Evolutionary conservation across 2,113 vertebrate species (phyloP), one percentile per base, ranked within the genome.

Genomic region (Mesembrinibis cayennensis): DNA sequence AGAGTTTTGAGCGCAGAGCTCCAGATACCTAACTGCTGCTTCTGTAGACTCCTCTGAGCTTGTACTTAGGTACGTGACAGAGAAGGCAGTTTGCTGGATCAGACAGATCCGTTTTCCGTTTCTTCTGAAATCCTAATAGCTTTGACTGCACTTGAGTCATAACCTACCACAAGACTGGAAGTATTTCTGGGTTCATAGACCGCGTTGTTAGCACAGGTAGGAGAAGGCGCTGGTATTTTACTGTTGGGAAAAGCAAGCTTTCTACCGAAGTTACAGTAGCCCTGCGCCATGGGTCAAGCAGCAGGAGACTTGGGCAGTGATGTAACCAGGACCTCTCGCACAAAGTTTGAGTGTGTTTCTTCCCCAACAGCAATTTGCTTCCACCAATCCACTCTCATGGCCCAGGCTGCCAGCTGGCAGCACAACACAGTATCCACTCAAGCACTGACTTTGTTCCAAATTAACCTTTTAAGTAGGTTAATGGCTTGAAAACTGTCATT

Each of bases 401-500:
- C 58, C 53, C 40, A 67, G 80, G 55, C 83, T 96, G 95, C 96
- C 95, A 98, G 94, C 59, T 95, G 94, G 97, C 95, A 97, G 82
- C 86, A 89, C 82, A 93, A 89, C 89, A 87, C 15, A 1, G 83
- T 73, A 95, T 66, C 92, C 92, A 79, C 66, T 77, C 58, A 91
- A 94, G 45, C 9, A 11, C 56, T 8, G 62, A 95, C 65, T 95
- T 96, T 94, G 86, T 94, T 97, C 93, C 96, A 96, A 97, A 96
- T 97, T 94, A 96, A 96, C 92, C 85, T 97, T 97, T 96, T 92
- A 97, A 98, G 95, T 94, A 96, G 87, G 93, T 95, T 97, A 97
- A 94, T 90, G 71, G 76, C 97, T 96, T 96, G 95, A 84, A 97
- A 97, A 94, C 73, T 96, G 65, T 91, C 83, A 89, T 94, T 96